Evolutionary conservation across 2,113 vertebrate species (phyloP), one percentile per base, ranked within the genome.

Genomic region (Tenebrosternarchus preto): DNA sequence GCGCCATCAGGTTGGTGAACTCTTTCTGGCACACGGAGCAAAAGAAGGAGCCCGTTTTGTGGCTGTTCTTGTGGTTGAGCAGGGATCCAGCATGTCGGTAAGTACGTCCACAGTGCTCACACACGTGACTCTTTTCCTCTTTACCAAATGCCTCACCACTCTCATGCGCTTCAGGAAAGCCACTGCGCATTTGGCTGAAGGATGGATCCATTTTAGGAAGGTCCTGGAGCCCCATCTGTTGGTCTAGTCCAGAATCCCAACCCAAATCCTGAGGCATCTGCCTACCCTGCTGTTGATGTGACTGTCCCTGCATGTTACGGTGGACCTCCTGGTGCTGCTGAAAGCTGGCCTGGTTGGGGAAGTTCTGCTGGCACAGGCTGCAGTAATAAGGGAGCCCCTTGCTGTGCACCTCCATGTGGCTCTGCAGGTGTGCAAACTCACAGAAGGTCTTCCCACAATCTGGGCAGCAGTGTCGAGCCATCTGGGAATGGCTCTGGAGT

Each of bases 401-500:
- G 60, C 84, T 78, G 83, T 92, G 93, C 83, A 89, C 90, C 60
- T 53, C 92, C 90, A 93, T 93, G 90, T 91, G 94, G 87, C 92
- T 91, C 43, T 91, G 92, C 59, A 95, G 85, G 85, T 93, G 93
- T 4, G 91, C 20, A 12, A 92, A 77, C 61, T 93, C 91, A 36
- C 94, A 92, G 85, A 95, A 95, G 69, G 91, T 92, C 86, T 94
- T 94, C 36, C 93, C 92, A 7, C 95, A 95, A 56, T 92, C 93
- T 0, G 90, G 89, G 83, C 95, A 95, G 84, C 92, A 92, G 86
- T 94, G 93, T 25, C 92, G 91, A 55, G 90, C 89, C 87, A 92
- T 90, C 83, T 93, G 92, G 50, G 93, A 89, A 39, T 97, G 96
- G 11, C 91, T 92, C 84, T 94, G 91, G 16, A 95, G 90, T 29